phyloP scores from a whole-genome alignment of 1,140 invertebrate species.

The Drosophila bocqueti region DNA sequence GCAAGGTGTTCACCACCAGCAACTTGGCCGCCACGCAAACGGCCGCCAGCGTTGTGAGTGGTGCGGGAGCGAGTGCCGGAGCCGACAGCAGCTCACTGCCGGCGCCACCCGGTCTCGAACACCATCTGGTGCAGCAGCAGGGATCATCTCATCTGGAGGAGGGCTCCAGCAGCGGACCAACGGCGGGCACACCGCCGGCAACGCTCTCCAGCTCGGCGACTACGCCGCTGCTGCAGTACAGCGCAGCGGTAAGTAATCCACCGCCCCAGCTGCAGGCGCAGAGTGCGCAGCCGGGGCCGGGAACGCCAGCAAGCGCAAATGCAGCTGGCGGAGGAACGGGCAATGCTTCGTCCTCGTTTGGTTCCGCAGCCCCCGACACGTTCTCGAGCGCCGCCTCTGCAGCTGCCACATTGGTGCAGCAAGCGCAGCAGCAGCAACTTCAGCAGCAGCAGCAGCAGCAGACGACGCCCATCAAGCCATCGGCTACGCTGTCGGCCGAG shows the following conservation, averaged over 20 bases:
- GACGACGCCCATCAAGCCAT: slow-evolving; percentile 75
- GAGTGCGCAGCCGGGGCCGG: slow-evolving; percentile 51
- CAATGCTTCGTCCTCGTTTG: slow-evolving; percentile 49
- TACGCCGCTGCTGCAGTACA: slow-evolving; percentile 78
- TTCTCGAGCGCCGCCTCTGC: slow-evolving; percentile 79
- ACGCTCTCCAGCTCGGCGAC: slow-evolving; percentile 52
- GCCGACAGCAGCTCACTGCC: slow-evolving; percentile 50
- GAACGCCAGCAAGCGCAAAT: slow-evolving; percentile 21
- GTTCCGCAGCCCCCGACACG: slow-evolving; percentile 65
- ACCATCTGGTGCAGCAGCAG: slow-evolving; percentile 71
- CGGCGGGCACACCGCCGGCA: slow-evolving; percentile 48
- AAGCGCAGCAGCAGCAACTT: slow-evolving; percentile 70
- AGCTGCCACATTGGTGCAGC: slow-evolving; percentile 78
- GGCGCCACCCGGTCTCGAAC: slow-evolving; percentile 82
- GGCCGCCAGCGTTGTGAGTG: slow-evolving; percentile 70
- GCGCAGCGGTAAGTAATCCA: slow-evolving; percentile 78
- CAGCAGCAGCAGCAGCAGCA: slow-evolving; percentile 58
- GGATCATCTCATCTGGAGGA: slow-evolving; percentile 79
- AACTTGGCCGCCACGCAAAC: slow-evolving; percentile 78
- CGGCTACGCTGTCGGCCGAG: slow-evolving; percentile 81
- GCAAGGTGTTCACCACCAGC: slow-evolving; percentile 96
- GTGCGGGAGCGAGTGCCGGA: slow-evolving; percentile 19
- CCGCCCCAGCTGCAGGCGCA: slow-evolving; percentile 67
- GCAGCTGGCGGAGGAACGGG: slow-evolving; percentile 30
- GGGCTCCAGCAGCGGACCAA: slow-evolving; percentile 25